These are phyloP conservation scores for Discoglossus pictus DNA, from an alignment of 2,797 vertebrate genomes.

Conservation along the genomic window DNA sequence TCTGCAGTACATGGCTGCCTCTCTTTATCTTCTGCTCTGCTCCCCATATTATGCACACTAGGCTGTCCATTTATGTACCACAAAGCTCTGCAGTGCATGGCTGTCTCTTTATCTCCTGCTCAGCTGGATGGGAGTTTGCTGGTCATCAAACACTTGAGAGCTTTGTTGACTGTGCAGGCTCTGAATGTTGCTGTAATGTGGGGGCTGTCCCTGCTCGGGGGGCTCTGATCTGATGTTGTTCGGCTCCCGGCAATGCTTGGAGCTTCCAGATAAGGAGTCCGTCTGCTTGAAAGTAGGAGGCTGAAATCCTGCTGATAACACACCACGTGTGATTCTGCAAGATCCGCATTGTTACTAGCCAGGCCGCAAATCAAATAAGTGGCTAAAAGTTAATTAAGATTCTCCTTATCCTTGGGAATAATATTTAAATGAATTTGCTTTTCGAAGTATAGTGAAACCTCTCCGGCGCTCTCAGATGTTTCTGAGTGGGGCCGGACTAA, in stretches of 20 bases:
- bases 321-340: constrained; percentile 23
- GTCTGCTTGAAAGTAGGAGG: constrained; percentile 4
- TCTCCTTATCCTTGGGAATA: constrained; percentile 45
- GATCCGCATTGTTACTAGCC: constrained; percentile 32
- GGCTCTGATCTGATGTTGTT: neutral
- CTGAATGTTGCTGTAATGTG: too few species aligned
- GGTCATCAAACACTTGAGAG: too few species aligned
- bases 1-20: too few species aligned
- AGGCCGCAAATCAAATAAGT: constrained; percentile 39
- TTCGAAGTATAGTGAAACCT: constrained; percentile 31
- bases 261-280: constrained; percentile 32
- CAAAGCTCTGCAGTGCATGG: too few species aligned
- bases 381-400: constrained; percentile 51
- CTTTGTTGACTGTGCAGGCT: too few species aligned
- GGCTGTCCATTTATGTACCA: too few species aligned
- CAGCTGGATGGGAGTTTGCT: too few species aligned
- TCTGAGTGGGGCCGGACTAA: neutral
- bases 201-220: too few species aligned
- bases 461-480: constrained; percentile 28
- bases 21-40: too few species aligned
- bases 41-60: too few species aligned
- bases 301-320: constrained; percentile 46
- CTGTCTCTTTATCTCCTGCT: too few species aligned
- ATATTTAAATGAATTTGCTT: constrained; percentile 45
- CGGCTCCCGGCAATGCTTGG: constrained; percentile 11